Evolutionary conservation across 2,113 vertebrate species (phyloP).

Genomic region (Vulpes vulpes): DNA sequence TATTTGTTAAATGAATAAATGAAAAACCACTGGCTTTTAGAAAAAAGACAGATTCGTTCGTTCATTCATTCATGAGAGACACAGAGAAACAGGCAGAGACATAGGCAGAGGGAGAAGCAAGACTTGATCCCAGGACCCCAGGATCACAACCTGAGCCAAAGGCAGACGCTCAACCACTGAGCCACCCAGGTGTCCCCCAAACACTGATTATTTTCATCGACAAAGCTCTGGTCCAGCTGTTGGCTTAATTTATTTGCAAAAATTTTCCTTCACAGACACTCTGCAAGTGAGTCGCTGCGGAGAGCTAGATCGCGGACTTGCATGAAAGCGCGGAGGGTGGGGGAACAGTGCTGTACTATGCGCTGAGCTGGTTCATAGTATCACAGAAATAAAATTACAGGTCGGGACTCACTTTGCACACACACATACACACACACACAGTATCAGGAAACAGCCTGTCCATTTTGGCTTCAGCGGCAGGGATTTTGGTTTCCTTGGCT

Average conservation of each 20-base stretch:
- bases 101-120: no score
- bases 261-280: neutral
- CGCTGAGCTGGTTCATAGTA: neutral
- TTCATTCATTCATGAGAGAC: no score
- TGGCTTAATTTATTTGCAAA: neutral
- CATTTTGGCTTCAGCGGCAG: constrained; percentile 50
- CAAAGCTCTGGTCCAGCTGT: neutral
- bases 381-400: neutral
- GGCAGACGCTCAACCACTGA: no score
- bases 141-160: no score
- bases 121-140: no score
- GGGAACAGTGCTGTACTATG: neutral
- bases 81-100: no score
- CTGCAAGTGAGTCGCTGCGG: neutral
- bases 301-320: neutral
- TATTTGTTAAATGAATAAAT: no score
- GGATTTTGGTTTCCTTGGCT: constrained; percentile 69
- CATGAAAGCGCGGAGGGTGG: neutral
- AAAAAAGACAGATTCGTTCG: no score
- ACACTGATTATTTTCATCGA: neutral
- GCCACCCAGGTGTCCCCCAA: no score
- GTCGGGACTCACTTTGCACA: neutral
- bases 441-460: constrained; percentile 65
- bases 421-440: neutral
- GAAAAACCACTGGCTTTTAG: no score